Conservation (phyloP, 2,113 vertebrate species). For the Macaca nemestrina region DNA sequence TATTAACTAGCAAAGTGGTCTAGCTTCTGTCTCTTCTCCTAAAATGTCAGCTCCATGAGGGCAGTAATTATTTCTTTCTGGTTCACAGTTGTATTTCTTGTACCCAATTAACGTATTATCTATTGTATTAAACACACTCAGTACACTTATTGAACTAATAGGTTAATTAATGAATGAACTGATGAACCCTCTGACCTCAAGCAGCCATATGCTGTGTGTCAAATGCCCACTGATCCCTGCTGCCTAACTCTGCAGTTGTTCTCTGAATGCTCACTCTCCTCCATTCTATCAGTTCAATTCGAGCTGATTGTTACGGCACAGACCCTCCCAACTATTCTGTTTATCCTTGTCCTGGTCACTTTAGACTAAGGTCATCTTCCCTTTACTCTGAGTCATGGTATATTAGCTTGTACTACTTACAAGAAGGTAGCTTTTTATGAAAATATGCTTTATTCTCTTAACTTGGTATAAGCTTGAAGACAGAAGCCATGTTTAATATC, state of each 20-base stretch:
- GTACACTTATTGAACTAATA: too few species aligned
- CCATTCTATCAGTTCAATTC: fast-evolving
- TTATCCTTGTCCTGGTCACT: not conserved
- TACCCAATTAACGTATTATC: fast-evolving
- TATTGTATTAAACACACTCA: not conserved
- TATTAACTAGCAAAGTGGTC: not conserved
- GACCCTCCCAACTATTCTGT: too few species aligned
- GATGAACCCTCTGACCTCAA: not conserved
- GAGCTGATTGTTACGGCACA: not conserved
- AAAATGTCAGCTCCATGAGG: not conserved
- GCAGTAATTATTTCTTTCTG: not conserved
- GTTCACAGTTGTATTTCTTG: not conserved
- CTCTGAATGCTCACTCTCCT: fast-evolving
- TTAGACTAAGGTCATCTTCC: not conserved
- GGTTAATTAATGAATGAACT: not conserved
- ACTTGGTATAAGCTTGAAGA: not conserved
- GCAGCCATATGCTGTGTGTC: too few species aligned
- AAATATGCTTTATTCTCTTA: not conserved
- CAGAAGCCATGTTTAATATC: not conserved
- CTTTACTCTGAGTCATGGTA: not conserved
- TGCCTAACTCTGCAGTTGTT: fast-evolving
- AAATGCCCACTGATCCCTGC: fast-evolving
- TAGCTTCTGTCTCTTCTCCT: not conserved
- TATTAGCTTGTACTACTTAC: not conserved
- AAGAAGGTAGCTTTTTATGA: not conserved